Evolutionary conservation across 2,113 vertebrate species (phyloP).

Genomic region (Tragelaphus buxtoni): DNA sequence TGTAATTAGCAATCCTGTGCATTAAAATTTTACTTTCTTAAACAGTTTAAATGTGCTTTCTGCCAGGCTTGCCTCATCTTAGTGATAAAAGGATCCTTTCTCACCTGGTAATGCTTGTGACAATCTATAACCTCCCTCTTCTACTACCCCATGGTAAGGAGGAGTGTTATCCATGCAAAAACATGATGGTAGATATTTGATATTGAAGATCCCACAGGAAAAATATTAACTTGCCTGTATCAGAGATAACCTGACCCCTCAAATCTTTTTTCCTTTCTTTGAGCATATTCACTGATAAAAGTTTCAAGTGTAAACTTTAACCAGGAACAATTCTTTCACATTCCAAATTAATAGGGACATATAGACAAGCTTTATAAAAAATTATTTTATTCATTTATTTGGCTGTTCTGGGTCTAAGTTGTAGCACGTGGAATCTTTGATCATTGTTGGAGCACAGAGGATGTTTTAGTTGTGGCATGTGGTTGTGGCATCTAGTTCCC

Average conservation of each 20-base stretch:
- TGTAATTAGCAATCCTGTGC: background rate
- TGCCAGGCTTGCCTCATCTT: background rate
- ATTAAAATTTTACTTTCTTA: constrained; percentile 12
- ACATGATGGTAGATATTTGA: background rate
- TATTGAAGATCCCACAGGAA: background rate
- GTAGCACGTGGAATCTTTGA: background rate
- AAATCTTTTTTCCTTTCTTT: background rate
- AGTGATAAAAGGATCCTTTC: background rate
- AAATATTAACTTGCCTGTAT: background rate
- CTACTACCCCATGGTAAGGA: background rate
- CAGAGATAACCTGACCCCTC: background rate
- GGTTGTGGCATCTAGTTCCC: background rate
- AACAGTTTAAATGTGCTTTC: background rate
- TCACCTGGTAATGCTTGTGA: background rate
- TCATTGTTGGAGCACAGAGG: background rate
- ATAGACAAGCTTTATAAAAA: background rate
- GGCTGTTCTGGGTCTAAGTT: background rate
- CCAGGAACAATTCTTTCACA: background rate
- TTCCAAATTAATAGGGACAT: background rate
- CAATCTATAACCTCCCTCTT: background rate
- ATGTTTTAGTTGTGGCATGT: background rate
- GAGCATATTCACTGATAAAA: background rate
- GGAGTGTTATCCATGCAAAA: background rate
- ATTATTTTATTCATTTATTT: background rate
- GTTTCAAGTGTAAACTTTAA: background rate